phyloP scores from a whole-genome alignment of 2,797 vertebrate species.

The Limosa lapponica region DNA sequence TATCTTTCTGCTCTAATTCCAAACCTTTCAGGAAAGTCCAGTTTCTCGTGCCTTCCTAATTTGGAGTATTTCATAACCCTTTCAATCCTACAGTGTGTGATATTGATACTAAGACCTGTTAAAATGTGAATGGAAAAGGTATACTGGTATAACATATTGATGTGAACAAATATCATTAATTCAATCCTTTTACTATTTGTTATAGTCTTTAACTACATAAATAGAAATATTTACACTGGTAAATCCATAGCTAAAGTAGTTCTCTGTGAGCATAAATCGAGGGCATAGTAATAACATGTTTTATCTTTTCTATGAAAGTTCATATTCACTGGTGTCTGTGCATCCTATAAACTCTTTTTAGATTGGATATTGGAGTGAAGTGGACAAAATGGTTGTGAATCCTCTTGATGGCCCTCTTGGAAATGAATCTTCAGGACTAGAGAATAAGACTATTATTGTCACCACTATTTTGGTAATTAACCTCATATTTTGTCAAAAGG shows the following conservation, averaged over 20 bases:
- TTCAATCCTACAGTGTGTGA: background rate
- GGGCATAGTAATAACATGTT: background rate
- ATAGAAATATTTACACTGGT: background rate
- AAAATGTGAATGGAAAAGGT: background rate
- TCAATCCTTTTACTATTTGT: background rate
- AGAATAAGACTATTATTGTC: constrained; percentile 98
- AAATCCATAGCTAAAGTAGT: background rate
- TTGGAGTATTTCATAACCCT: background rate
- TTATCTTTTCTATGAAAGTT: background rate
- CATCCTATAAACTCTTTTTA: constrained; percentile 76
- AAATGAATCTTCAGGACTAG: constrained; percentile 94
- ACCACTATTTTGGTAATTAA: constrained; percentile 97
- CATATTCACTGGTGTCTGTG: constrained; percentile 5
- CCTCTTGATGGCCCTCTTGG: constrained; percentile 89
- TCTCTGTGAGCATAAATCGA: background rate
- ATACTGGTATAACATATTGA: background rate
- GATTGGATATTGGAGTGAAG: constrained; percentile 99
- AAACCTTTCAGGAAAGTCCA: background rate
- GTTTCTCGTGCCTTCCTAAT: background rate
- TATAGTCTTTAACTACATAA: background rate
- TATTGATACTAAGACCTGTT: background rate
- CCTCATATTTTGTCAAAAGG: constrained; percentile 54
- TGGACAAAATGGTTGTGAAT: constrained; percentile 98
- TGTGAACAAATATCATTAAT: background rate
- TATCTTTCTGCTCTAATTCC: background rate